These are phyloP conservation scores for Pachycephus smyrnensis DNA, from an alignment of 2,888 invertebrate species.

Conservation along the genomic window DNA sequence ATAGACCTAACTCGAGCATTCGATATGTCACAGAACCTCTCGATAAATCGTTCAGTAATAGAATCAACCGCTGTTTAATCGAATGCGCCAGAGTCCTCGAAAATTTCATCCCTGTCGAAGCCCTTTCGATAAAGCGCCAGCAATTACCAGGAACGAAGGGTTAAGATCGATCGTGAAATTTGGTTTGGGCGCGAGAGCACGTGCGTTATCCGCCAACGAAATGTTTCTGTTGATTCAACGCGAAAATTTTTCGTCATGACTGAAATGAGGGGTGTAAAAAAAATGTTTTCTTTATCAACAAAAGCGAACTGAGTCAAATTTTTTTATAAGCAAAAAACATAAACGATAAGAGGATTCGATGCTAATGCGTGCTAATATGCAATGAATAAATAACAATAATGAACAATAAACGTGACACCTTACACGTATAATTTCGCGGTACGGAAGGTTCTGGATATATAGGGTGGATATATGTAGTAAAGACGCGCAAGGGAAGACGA, in stretches of 20 bases:
- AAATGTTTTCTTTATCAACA: too few species aligned
- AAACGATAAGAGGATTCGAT: too few species aligned
- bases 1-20: background rate
- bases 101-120: background rate
- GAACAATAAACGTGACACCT: background rate
- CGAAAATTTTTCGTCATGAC: background rate
- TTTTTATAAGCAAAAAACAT: too few species aligned
- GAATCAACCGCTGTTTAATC: background rate
- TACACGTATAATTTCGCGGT: background rate
- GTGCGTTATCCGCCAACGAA: background rate
- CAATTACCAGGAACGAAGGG: background rate
- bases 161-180: background rate
- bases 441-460: background rate
- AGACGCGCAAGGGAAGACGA: conserved; percentile 28
- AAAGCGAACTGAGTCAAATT: too few species aligned
- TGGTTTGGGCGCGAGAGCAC: background rate
- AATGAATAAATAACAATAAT: background rate
- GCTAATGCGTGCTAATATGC: too few species aligned
- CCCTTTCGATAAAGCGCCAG: background rate
- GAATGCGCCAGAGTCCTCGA: background rate
- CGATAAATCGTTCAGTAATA: background rate
- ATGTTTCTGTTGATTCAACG: background rate
- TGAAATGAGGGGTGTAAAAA: too few species aligned
- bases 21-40: background rate
- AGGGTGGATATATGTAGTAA: conserved; percentile 6